Conservation (phyloP, 1,140 invertebrate species). For the Ceratosolen fusciceps region DNA sequence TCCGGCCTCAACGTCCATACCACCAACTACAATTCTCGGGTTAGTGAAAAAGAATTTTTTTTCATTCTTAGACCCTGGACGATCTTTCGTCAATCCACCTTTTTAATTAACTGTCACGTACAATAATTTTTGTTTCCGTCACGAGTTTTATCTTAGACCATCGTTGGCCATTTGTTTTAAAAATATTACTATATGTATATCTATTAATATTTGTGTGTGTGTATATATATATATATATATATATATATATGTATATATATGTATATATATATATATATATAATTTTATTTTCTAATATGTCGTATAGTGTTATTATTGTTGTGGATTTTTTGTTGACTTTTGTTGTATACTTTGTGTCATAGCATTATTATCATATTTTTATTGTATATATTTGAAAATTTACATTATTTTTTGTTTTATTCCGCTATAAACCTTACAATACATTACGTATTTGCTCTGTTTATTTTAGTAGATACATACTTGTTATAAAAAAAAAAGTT, state of each 20-base stretch:
- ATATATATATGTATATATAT: no score
- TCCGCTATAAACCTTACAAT: neutral
- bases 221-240: no score
- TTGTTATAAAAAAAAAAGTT: neutral
- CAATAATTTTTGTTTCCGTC: slow-evolving; percentile 15
- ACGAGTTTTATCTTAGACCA: neutral
- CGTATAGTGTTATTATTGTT: slow-evolving; percentile 30
- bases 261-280: neutral
- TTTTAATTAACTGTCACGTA: slow-evolving; percentile 6
- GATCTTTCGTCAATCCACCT: neutral
- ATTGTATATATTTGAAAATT: slow-evolving; percentile 2
- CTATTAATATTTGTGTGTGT: no score
- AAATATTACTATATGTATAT: no score
- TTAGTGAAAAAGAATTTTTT: no score
- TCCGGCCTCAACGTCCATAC: slow-evolving; percentile 60
- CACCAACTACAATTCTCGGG: slow-evolving; percentile 59
- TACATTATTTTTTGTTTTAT: neutral
- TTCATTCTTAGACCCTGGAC: neutral
- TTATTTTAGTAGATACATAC: slow-evolving; percentile 13
- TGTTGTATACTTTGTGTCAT: slow-evolving; percentile 31
- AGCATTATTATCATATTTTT: slow-evolving; percentile 11
- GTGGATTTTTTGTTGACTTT: slow-evolving; percentile 46
- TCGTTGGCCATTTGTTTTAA: neutral
- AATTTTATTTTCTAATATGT: neutral
- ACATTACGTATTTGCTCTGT: neutral